Evolutionary conservation across 2,797 vertebrate species (phyloP).

Genomic region (Epinephelus coioides): DNA sequence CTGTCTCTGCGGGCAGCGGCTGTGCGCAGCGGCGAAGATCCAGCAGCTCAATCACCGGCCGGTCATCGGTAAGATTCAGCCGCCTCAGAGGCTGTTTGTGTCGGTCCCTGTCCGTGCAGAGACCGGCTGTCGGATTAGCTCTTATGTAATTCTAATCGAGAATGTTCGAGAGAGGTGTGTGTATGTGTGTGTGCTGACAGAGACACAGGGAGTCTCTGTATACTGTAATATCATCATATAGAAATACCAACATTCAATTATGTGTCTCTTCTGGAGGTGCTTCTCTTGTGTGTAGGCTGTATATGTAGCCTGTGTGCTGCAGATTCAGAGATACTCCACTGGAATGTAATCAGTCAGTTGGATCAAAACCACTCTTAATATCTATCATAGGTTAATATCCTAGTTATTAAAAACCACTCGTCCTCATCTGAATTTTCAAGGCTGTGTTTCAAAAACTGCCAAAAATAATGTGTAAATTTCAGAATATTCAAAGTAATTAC

Average conservation of each 20-base stretch:
- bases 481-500: neutral
- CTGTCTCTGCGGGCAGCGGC: slow-evolving; percentile 45
- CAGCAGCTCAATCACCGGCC: slow-evolving; percentile 78
- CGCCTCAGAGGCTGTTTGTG: rapidly evolving
- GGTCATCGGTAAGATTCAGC: slow-evolving; percentile 80
- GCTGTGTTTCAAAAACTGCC: neutral
- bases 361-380: too few species aligned
- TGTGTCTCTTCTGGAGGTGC: neutral
- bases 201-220: neutral
- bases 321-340: neutral
- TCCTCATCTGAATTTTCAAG: neutral
- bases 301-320: too few species aligned
- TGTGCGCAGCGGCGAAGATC: slow-evolving; percentile 42
- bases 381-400: neutral
- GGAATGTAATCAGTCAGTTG: too few species aligned
- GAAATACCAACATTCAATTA: neutral
- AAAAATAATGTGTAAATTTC: neutral
- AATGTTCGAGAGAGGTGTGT: slow-evolving; percentile 50
- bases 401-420: too few species aligned
- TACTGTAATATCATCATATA: neutral
- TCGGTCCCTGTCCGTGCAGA: neutral
- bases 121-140: neutral
- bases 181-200: neutral
- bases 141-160: slow-evolving; percentile 34
- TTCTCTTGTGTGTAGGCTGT: neutral